These are phyloP conservation scores for Euthynnus affinis DNA, from an alignment of 2,797 vertebrate genomes.

Conservation along the genomic window DNA sequence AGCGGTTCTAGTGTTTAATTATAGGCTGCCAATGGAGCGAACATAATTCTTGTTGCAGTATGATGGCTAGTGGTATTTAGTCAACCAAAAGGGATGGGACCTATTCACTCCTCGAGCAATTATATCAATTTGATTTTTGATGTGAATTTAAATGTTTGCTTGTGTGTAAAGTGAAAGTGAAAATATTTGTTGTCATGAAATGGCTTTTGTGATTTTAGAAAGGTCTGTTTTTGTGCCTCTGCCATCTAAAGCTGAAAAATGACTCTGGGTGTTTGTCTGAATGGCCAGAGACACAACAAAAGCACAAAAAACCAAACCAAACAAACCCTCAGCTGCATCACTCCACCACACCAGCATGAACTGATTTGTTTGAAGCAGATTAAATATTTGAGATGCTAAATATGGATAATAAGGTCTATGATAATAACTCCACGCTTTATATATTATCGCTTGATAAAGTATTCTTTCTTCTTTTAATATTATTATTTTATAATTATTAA, in stretches of 20 bases:
- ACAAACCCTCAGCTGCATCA: not conserved
- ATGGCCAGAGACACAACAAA: constrained; percentile 20
- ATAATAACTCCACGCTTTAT: not conserved
- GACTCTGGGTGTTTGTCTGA: not conserved
- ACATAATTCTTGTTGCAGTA: not conserved
- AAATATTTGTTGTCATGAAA: not conserved
- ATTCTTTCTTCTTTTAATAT: too few relatives aligned
- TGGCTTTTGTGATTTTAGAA: not conserved
- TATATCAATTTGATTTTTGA: not conserved
- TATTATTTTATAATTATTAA: too few relatives aligned
- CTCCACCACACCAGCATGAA: constrained; percentile 1
- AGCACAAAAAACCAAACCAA: not conserved
- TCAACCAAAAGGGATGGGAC: not conserved
- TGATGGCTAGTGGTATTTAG: not conserved
- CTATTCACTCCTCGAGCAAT: not conserved
- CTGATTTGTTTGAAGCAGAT: not conserved
- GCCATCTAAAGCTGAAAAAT: not conserved
- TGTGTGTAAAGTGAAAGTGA: not conserved
- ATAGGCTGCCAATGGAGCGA: not conserved
- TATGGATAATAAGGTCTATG: too few relatives aligned
- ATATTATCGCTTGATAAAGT: too few relatives aligned
- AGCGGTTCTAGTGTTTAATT: not conserved
- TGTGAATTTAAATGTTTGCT: not conserved
- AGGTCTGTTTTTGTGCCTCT: not conserved
- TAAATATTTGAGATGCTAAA: not conserved